Evolutionary conservation across 92 coral and sea anemone genomes (phyloP).

Genomic region (Ricordea florida): DNA sequence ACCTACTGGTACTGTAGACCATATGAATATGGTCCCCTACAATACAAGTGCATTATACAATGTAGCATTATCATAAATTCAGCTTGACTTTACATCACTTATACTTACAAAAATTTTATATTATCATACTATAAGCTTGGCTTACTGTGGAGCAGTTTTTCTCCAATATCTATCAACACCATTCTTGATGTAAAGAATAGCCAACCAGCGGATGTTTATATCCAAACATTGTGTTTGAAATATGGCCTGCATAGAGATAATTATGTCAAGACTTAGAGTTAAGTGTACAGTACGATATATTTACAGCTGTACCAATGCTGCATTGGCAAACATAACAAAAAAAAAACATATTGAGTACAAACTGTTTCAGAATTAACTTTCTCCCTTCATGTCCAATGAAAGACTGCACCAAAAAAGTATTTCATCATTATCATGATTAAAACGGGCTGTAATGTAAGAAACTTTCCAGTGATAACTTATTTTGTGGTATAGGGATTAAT

Average conservation of each 20-base stretch:
- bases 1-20: no score
- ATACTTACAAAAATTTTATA: background rate
- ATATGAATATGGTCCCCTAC: no score
- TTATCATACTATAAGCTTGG: background rate
- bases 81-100: background rate
- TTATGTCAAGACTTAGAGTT: background rate
- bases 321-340: no score
- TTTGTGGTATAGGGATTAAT: no score
- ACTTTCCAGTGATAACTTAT: no score
- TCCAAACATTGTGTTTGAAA: slow-evolving; percentile 75
- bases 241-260: slow-evolving; percentile 63
- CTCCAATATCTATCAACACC: slow-evolving; percentile 97
- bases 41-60: background rate
- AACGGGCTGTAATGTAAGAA: no score
- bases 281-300: background rate
- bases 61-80: background rate
- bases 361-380: no score
- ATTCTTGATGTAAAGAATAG: slow-evolving; percentile 92
- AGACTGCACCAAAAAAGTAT: no score
- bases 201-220: slow-evolving; percentile 92
- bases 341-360: no score
- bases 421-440: no score
- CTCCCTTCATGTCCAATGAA: no score
- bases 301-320: background rate
- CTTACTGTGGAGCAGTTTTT: slow-evolving; percentile 94